These are phyloP conservation scores for Pseudopleuronectes americanus DNA, from an alignment of 2,797 vertebrate species.

Conservation along the genomic window DNA sequence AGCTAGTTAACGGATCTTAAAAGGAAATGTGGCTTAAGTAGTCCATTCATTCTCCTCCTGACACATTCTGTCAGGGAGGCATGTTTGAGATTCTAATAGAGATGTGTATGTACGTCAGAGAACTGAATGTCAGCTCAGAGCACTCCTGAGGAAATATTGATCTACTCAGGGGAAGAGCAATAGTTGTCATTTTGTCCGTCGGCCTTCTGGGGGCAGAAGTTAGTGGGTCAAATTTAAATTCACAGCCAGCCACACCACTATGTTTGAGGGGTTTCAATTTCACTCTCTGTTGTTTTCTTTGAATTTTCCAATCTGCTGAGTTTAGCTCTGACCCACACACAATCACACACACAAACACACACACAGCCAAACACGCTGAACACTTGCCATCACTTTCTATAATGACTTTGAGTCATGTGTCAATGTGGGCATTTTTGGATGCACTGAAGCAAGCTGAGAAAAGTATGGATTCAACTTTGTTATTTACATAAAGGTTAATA, in stretches of 20 bases:
- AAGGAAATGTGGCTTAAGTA: background rate
- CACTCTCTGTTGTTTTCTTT: conserved; percentile 2
- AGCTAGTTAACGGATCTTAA: background rate
- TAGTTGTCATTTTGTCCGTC: background rate
- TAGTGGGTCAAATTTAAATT: background rate
- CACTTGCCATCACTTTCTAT: conserved; percentile 27
- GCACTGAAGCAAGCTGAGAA: conserved; percentile 5
- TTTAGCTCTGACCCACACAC: background rate
- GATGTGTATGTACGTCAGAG: no score
- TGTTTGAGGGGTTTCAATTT: background rate
- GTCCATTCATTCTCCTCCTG: background rate
- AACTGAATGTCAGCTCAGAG: background rate
- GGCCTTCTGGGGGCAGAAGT: background rate
- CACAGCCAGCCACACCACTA: background rate
- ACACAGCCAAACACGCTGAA: conserved; percentile 2
- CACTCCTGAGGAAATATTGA: conserved; percentile 1
- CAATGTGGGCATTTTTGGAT: conserved; percentile 26
- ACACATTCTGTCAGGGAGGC: background rate
- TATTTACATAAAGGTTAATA: conserved; percentile 1
- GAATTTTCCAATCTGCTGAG: conserved; percentile 24
- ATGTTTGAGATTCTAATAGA: background rate
- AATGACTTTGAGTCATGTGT: conserved; percentile 17
- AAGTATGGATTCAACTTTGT: background rate
- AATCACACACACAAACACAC: no score
- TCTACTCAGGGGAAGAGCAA: conserved; percentile 2